Base-by-base conservation (phyloP, 2,113 vertebrate species). In the Tachycineta bicolor region DNA sequence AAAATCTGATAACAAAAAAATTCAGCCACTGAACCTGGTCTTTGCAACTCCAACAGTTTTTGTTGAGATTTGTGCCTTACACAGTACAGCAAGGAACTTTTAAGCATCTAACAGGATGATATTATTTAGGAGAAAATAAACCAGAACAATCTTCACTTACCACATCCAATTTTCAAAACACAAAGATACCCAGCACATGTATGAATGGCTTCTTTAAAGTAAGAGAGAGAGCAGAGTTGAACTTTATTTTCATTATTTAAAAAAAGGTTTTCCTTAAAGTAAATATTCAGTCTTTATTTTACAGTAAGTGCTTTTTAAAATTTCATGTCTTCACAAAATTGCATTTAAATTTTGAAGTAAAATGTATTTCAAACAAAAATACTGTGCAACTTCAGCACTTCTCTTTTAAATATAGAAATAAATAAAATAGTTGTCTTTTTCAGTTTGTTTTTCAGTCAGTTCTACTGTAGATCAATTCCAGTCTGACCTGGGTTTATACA, bases 341-440 rank as follows among this genome's bases (percentile, higher is more conserved):
- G 92, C 74, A 96, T 96, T 97, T 97, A 96, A 95, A 94, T 97
- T 98, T 94, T 95, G 97, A 98, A 98, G 97, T 94, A 95, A 97
- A 97, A 97, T 93, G 93, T 94, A 97, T 95, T 97, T 98, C 96
- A 97, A 98, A 98, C 97, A 98, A 98, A 98, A 98, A 98, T 98
- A 98, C 80, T 95, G 98, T 98, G 98, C 98, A 95, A 92, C 34
- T 85, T 94, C 91, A 97, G 98, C 97, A 98, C 97, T 91, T 97
- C 91, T 96, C 95, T 97, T 91, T 98, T 98, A 98, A 98, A 98
- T 98, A 98, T 96, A 6, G 96, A 98, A 98, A 98, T 98, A 98
- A 98, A 98, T 98, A 98, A 98, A 98, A 98, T 97, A 98, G 94
- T 97, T 96, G 89, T 97, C 83, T 97, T 96, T 97, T 91, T 96